These are phyloP conservation scores for Drosophila pallidifrons DNA, from an alignment of 1,140 invertebrate species.

Conservation along the genomic window DNA sequence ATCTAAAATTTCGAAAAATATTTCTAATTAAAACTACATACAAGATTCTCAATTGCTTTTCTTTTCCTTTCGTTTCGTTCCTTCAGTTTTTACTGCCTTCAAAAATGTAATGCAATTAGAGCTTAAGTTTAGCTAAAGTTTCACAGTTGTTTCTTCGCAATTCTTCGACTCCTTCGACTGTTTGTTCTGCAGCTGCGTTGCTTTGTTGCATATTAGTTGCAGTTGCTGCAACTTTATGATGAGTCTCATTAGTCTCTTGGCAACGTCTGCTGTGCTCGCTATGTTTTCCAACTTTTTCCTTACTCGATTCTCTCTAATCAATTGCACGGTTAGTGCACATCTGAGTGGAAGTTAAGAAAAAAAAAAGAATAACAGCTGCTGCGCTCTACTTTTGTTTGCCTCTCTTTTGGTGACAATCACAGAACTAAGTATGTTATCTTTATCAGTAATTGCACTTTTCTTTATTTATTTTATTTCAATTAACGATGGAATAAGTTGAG, in stretches of 20 bases:
- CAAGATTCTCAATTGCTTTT: conserved; percentile 49
- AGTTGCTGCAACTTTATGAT: conserved; percentile 56
- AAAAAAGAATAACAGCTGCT: background rate
- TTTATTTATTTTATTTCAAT: background rate
- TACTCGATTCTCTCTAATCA: conserved; percentile 12
- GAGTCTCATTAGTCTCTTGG: conserved; percentile 61
- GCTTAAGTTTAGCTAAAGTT: conserved; percentile 41
- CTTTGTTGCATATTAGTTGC: conserved; percentile 43
- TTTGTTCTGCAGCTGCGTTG: conserved; percentile 17
- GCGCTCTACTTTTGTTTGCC: background rate
- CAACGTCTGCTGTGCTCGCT: conserved; percentile 20
- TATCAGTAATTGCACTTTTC: background rate
- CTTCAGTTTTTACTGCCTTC: conserved; percentile 29
- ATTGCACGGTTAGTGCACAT: background rate
- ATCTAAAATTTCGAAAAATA: conserved; percentile 65
- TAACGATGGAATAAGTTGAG: too few species aligned
- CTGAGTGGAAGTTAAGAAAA: background rate
- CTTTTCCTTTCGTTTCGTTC: conserved; percentile 30
- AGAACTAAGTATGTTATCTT: background rate
- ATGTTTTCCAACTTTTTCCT: conserved; percentile 1
- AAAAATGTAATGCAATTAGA: conserved; percentile 53
- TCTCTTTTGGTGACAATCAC: background rate
- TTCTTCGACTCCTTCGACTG: background rate
- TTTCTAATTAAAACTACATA: conserved; percentile 75
- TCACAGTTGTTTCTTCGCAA: background rate